phyloP scores from a whole-genome alignment of 2,888 invertebrate genomes.

The Pollenia angustigena region DNA sequence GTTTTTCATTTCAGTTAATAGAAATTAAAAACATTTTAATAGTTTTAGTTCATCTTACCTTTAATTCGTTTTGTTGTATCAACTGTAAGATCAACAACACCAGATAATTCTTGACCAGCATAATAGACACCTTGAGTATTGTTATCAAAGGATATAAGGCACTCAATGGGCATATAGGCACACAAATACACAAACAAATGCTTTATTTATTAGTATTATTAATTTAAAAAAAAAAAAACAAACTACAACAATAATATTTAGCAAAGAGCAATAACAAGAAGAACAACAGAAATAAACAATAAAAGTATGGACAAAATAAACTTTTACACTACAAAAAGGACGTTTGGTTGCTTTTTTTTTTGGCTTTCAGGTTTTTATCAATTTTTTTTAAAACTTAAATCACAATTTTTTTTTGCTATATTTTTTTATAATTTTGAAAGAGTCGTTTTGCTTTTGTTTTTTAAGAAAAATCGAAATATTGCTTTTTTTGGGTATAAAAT shows the following conservation, averaged over 20 bases:
- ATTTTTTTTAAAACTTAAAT: constrained; percentile 30
- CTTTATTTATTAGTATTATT: constrained; percentile 60
- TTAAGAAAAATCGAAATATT: constrained; percentile 55
- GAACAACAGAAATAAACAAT: constrained; percentile 27
- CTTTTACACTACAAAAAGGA: not conserved
- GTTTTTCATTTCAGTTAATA: not conserved
- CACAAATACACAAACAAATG: constrained; percentile 69
- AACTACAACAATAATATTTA: constrained; percentile 12
- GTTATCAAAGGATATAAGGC: constrained; percentile 84
- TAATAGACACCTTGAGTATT: constrained; percentile 84
- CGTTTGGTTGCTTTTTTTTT: not conserved
- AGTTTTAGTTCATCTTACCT: constrained; percentile 77
- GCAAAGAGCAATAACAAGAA: constrained; percentile 19
- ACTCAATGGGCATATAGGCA: constrained; percentile 83
- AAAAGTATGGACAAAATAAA: not conserved
- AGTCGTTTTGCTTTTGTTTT: constrained; percentile 8
- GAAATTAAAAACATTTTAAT: not conserved
- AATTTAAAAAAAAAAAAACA: constrained; percentile 6
- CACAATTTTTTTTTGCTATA: constrained; percentile 22
- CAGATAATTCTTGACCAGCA: constrained; percentile 84
- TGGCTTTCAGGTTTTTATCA: not conserved
- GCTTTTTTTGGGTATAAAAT: constrained; percentile 1
- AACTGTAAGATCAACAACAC: constrained; percentile 83
- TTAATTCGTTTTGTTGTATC: constrained; percentile 84
- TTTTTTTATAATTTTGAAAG: not conserved